phyloP scores from a whole-genome alignment of 2,888 invertebrate species.

The Amitus sp. region DNA sequence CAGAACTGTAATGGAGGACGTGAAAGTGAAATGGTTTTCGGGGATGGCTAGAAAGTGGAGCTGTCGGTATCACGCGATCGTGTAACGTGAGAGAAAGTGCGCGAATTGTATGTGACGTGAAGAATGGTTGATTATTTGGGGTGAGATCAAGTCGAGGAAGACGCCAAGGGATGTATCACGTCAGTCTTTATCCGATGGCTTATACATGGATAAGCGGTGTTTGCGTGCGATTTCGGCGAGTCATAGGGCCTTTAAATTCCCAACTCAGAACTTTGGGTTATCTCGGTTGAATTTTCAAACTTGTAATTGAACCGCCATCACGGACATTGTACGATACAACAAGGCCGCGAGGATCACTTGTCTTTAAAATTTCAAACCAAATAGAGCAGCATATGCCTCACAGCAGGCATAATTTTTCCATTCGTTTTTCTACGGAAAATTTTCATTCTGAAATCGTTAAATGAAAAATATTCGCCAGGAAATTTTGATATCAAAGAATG shows the following conservation, averaged over 20 bases:
- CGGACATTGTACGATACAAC: constrained; percentile 1
- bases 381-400: too few species aligned
- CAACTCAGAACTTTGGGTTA: not conserved
- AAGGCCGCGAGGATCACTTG: too few species aligned
- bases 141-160: constrained; percentile 5
- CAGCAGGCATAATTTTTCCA: too few species aligned
- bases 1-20: too few species aligned
- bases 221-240: constrained; percentile 3
- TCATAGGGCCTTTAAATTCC: not conserved
- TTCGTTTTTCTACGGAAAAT: too few species aligned
- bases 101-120: constrained; percentile 8
- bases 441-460: too few species aligned
- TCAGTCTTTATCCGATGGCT: constrained; percentile 12
- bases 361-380: not conserved
- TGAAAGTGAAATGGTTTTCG: constrained; percentile 29
- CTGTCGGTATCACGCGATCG: constrained; percentile 14
- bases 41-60: constrained; percentile 14
- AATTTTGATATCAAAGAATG: too few species aligned
- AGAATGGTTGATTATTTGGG: constrained; percentile 11
- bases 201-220: constrained; percentile 7
- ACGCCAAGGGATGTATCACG: constrained; percentile 13
- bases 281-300: not conserved
- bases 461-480: too few species aligned
- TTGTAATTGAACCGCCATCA: not conserved
- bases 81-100: constrained; percentile 11